Percentiles rank a stretch among this genome's conserved stretches.
These are phyloP conservation scores for Anas flavirostris DNA, from an alignment of 2,797 vertebrate species.

Conservation along the genomic window DNA sequence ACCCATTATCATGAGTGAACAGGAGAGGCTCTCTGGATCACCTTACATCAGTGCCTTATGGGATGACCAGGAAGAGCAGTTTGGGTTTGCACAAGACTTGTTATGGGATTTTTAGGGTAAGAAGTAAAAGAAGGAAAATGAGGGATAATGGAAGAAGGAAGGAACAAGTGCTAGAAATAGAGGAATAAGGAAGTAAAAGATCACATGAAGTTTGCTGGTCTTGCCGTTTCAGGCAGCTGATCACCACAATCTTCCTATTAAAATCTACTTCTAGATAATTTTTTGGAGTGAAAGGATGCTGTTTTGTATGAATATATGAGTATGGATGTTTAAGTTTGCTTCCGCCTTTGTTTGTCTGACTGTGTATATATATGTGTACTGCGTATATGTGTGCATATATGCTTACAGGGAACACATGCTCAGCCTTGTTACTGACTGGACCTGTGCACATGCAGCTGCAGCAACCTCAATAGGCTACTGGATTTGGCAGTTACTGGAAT, in stretches of 20 bases:
- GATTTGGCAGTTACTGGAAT: neutral
- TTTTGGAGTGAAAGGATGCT: neutral
- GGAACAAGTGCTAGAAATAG: neutral
- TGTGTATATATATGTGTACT: accelerated
- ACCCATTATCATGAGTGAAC: neutral
- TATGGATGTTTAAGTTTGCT: neutral
- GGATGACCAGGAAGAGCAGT: too few species aligned
- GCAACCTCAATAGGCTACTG: neutral
- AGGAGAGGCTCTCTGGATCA: neutral
- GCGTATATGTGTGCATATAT: accelerated
- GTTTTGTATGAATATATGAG: neutral
- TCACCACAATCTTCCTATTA: neutral
- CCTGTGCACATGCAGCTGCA: neutral
- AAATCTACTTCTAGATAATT: neutral
- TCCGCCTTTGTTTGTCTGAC: neutral
- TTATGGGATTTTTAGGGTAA: neutral
- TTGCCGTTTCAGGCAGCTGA: too few species aligned
- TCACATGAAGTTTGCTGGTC: neutral
- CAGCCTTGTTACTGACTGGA: neutral
- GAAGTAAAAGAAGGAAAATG: neutral
- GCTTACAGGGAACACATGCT: accelerated
- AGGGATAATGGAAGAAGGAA: accelerated
- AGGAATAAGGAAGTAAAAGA: neutral
- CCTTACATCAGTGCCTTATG: neutral
- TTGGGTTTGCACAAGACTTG: neutral